Percentiles rank a stretch among this genome's conserved stretches.
These are phyloP conservation scores for Lepus americanus DNA, from an alignment of 2,113 vertebrate species.

Conservation along the genomic window DNA sequence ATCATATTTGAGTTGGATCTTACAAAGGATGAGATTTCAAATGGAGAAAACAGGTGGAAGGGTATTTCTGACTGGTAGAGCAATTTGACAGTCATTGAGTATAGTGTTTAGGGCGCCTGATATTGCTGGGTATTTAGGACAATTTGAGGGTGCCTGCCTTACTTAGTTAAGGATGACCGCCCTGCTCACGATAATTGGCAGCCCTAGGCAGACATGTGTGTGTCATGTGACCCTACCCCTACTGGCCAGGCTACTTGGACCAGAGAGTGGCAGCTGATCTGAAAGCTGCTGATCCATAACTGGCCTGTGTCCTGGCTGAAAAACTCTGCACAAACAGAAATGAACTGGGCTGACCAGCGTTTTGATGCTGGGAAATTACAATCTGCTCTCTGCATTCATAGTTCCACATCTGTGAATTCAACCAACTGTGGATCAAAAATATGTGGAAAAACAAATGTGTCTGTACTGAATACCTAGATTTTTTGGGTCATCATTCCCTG, in stretches of 20 bases:
- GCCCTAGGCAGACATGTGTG: background rate
- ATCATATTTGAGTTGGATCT: background rate
- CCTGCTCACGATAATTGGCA: background rate
- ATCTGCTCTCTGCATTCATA: background rate
- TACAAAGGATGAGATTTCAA: slow-evolving; percentile 3
- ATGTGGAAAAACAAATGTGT: background rate
- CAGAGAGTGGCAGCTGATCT: background rate
- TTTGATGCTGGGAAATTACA: slow-evolving; percentile 21
- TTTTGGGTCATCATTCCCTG: background rate
- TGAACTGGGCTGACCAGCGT: background rate
- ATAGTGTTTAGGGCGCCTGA: background rate
- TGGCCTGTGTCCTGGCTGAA: background rate
- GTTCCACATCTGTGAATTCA: background rate
- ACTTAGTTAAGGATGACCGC: background rate
- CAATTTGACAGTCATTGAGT: background rate
- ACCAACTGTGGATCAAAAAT: background rate
- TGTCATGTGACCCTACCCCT: background rate
- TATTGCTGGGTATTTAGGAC: background rate
- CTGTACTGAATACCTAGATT: background rate
- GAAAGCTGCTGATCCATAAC: background rate
- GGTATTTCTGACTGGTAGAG: background rate
- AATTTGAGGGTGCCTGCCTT: background rate
- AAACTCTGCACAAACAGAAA: background rate
- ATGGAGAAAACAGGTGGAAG: background rate
- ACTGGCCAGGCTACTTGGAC: background rate